Conservation (phyloP, 2,797 vertebrate species). For the Halcyon smyrnensis region DNA sequence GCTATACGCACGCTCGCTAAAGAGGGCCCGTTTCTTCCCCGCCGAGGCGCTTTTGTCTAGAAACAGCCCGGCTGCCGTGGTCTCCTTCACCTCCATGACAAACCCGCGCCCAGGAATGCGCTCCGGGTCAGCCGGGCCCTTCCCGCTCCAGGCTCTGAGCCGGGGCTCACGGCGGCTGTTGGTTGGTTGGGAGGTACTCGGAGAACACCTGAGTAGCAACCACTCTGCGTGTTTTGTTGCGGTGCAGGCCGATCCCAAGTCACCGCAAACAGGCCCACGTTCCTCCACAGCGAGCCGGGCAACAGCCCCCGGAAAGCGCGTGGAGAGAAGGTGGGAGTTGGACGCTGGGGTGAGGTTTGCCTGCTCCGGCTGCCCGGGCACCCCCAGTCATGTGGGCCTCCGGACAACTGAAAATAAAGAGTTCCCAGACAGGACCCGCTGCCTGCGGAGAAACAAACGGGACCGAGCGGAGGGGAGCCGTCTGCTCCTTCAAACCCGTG, state of each 20-base stretch:
- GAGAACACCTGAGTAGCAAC: background rate
- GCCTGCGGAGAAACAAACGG: background rate
- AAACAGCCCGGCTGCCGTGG: rapidly evolving
- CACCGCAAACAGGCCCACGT: too few species aligned
- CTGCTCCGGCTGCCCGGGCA: background rate
- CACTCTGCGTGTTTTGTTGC: rapidly evolving
- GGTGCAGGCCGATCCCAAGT: too few species aligned
- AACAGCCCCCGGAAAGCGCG: rapidly evolving
- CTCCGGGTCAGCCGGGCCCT: background rate
- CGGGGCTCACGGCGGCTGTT: too few species aligned
- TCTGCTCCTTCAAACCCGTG: too few species aligned
- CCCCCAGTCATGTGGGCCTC: rapidly evolving
- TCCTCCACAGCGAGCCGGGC: rapidly evolving
- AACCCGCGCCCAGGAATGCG: rapidly evolving
- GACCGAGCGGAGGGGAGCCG: rapidly evolving
- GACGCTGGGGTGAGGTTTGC: background rate
- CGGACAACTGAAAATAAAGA: too few species aligned
- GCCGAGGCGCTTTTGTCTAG: rapidly evolving
- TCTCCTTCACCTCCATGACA: background rate
- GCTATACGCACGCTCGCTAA: rapidly evolving
- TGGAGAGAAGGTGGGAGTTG: background rate
- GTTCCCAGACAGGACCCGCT: background rate
- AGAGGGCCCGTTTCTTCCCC: background rate
- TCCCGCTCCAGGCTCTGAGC: background rate
- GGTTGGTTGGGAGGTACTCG: background rate